Evolutionary conservation across 2,797 vertebrate genomes (phyloP).

Genomic region (Distichodus sexfasciatus): DNA sequence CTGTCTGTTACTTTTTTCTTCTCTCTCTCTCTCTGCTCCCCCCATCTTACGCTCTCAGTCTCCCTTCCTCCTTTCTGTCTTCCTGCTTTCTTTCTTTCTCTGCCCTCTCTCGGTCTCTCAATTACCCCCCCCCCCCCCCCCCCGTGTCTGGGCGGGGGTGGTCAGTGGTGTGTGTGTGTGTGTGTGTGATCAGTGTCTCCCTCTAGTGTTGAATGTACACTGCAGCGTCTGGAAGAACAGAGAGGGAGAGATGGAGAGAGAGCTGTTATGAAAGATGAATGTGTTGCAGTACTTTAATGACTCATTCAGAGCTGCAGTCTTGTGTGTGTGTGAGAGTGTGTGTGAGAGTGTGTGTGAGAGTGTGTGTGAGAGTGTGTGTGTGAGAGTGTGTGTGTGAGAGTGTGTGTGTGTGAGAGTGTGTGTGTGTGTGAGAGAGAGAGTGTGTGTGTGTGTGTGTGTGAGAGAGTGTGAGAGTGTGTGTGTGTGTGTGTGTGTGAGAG

Average conservation of each 20-base stretch:
- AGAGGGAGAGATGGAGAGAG: background rate
- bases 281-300: slow-evolving; percentile 38
- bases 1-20: no score
- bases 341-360: no score
- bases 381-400: no score
- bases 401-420: slow-evolving; percentile 23
- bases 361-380: no score
- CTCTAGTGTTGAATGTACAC: background rate
- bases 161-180: slow-evolving; percentile 21
- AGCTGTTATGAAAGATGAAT: slow-evolving; percentile 30
- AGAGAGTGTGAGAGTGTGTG: slow-evolving; percentile 12
- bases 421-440: no score
- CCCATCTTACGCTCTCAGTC: no score
- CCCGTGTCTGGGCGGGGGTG: slow-evolving; percentile 58
- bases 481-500: slow-evolving; percentile 7
- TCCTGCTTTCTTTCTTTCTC: no score
- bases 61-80: no score
- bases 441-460: no score
- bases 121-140: background rate
- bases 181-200: slow-evolving; percentile 39
- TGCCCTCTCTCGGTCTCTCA: background rate
- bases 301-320: slow-evolving; percentile 26
- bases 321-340: slow-evolving; percentile 25
- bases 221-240: slow-evolving; percentile 32
- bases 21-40: no score